These are phyloP conservation scores for Nemotelus pantherinus DNA, from an alignment of 2,888 invertebrate species.

Conservation along the genomic window DNA sequence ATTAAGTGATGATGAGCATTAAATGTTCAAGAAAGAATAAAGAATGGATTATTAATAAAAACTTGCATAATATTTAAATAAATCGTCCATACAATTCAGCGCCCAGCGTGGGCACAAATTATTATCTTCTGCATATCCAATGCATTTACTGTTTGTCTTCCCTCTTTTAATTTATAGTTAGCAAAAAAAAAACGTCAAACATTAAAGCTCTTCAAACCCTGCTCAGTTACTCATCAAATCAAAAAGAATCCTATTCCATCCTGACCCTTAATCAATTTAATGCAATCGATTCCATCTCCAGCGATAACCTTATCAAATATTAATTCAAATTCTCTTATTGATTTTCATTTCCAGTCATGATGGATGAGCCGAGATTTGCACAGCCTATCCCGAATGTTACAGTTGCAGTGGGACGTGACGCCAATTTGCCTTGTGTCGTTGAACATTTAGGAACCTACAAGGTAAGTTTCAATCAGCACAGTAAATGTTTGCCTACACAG, in stretches of 20 bases:
- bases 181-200: no score
- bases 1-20: no score
- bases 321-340: conserved; percentile 34
- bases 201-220: no score
- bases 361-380: conserved; percentile 86
- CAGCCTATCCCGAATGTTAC: conserved; percentile 93
- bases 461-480: conserved; percentile 67
- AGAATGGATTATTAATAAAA: no score
- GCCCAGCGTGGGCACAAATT: no score
- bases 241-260: neutral
- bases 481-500: conserved; percentile 32
- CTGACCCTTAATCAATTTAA: conserved; percentile 4
- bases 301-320: conserved; percentile 22
- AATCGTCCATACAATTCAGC: no score
- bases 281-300: neutral
- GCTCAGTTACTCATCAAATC: no score
- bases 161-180: no score
- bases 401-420: conserved; percentile 88
- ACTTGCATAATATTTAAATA: no score
- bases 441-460: conserved; percentile 89
- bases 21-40: no score
- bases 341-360: conserved; percentile 73
- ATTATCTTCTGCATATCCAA: no score
- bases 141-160: no score
- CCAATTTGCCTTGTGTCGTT: conserved; percentile 88